Evolutionary conservation across 2,113 vertebrate species (phyloP), one percentile per base, ranked within the genome.

Genomic region (Protobothrops mucrosquamatus): DNA sequence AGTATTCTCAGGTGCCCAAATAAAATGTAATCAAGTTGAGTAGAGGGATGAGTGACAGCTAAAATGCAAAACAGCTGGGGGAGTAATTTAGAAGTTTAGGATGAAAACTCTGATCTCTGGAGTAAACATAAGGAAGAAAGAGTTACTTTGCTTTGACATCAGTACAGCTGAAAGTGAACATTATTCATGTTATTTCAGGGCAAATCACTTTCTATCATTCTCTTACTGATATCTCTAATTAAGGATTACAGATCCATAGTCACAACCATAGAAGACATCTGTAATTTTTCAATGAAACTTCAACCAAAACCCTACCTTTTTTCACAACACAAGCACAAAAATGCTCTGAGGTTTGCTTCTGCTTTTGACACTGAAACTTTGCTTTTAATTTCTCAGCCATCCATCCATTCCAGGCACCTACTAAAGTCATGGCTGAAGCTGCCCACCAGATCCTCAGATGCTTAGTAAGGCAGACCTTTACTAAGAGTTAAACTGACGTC

Each of bases 1-100:
- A 91, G 94, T 91, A 90, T 55, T 94, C 92, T 95, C 94, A 55
- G 87, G 61, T 94, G 74, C 89, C 88, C 92, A 85, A 64, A 64
- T 0, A 0, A 39, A 20, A 1, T 74, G 85, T 56, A 88, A 93
- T 90, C 92, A 92, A 24, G 59, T 89, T 74, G 87, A 94, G 89
- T 94, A 92, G 0, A 94, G 0, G 29, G 48, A 89, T 64, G 88
- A 92, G 46, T 26, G 51, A 89, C 0, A 0, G 6, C 64, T 94
- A 26, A 29, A 34, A 87, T 1, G 26, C 29, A 93, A 87, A 87
- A 93, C 81, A 95, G 34, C 92, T 92, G 24, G 88, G 93, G 23
- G 43, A 91, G 91, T 94, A 89, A 69, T 92, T 93, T 92, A 94
- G 91, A 85, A 54, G 94, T 92, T 95, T 91, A 87, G 90, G 88